Evolutionary conservation across 1,140 invertebrate species (phyloP).

Genomic region (Sminthurinus signatus): DNA sequence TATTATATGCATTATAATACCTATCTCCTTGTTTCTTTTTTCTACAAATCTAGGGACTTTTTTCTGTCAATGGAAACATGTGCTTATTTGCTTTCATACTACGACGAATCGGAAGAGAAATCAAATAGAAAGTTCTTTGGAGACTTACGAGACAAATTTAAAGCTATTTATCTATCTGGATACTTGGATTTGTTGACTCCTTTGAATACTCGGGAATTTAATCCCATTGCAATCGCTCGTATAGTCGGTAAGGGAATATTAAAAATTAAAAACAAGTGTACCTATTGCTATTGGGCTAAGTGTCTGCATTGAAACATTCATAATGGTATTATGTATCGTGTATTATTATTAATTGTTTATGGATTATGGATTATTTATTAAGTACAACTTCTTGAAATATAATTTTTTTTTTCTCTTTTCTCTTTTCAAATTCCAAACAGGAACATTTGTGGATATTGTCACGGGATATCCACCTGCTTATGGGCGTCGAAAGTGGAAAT

Average conservation of each 20-base stretch:
- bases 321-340: not conserved
- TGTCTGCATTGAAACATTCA: not conserved
- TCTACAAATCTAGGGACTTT: constrained; percentile 32
- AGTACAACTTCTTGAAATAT: not conserved
- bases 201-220: constrained; percentile 16
- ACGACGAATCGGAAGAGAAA: not conserved
- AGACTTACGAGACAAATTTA: constrained; percentile 34
- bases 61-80: constrained; percentile 33
- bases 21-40: too few species aligned
- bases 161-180: constrained; percentile 35
- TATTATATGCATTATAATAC: too few species aligned
- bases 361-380: too few species aligned
- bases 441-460: constrained; percentile 22
- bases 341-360: too few species aligned
- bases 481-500: constrained; percentile 21
- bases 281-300: not conserved
- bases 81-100: constrained; percentile 24
- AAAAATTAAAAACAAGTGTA: not conserved
- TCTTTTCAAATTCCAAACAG: not conserved
- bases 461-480: constrained; percentile 12
- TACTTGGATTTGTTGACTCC: constrained; percentile 21
- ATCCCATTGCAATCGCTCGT: constrained; percentile 28
- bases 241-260: constrained; percentile 16
- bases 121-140: constrained; percentile 27
- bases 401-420: not conserved